These are phyloP conservation scores for Seladonia tumulorum DNA, from an alignment of 2,888 invertebrate species.

Conservation along the genomic window DNA sequence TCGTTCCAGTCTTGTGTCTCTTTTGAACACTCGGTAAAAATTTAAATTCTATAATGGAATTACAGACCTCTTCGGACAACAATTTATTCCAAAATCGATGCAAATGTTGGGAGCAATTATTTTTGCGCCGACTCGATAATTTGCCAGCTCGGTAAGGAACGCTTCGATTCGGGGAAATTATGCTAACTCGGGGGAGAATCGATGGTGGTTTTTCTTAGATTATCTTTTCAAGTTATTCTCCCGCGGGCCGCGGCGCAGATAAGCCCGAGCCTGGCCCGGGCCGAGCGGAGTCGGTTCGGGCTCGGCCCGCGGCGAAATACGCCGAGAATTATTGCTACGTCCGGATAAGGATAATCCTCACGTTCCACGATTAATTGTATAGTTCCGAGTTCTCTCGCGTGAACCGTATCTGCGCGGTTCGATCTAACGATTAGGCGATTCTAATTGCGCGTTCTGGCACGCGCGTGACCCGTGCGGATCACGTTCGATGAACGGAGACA, in stretches of 20 bases:
- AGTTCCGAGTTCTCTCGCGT: constrained; percentile 67
- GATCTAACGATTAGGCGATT: constrained; percentile 66
- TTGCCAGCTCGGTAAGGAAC: no score
- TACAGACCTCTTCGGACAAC: background rate
- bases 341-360: constrained; percentile 61
- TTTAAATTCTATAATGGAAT: no score
- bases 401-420: constrained; percentile 60
- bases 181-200: background rate
- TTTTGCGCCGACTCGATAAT: background rate
- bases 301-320: constrained; percentile 47
- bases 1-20: no score
- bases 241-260: constrained; percentile 35
- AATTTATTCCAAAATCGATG: background rate
- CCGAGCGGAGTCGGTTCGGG: background rate
- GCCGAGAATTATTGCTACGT: constrained; percentile 55
- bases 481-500: constrained; percentile 46
- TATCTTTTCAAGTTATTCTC: constrained; percentile 48
- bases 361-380: constrained; percentile 70
- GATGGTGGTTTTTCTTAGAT: constrained; percentile 16
- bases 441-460: constrained; percentile 62
- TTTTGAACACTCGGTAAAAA: no score
- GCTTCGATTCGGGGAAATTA: background rate
- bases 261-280: constrained; percentile 21
- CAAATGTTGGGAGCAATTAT: background rate
- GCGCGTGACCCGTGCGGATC: constrained; percentile 49